A percentile compares a stretch with the other conserved stretches of the same genome.
Evolutionary conservation across 35 echinoderm and acorn worm species (phyloP).

Genomic region (Heliocidaris erythrogramma): DNA sequence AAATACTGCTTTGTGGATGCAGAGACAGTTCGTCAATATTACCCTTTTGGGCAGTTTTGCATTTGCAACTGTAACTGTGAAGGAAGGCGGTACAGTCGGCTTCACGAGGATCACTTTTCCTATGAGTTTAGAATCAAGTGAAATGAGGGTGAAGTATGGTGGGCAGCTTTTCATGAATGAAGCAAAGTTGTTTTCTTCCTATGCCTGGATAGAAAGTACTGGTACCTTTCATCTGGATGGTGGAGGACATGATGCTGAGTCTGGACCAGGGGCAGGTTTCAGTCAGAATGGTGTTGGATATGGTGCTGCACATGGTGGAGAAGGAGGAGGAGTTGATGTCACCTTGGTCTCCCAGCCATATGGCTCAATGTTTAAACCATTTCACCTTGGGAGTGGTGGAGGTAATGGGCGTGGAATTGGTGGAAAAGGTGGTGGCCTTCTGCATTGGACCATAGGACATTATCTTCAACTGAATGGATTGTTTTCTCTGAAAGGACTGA

Average conservation of each 20-base stretch:
- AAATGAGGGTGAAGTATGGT: slow-evolving; percentile 78
- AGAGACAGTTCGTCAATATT: slow-evolving; percentile 66
- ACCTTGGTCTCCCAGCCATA: slow-evolving; percentile 72
- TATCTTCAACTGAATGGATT: slow-evolving; percentile 84
- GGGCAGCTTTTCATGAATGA: slow-evolving; percentile 82
- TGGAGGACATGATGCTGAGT: slow-evolving; percentile 64
- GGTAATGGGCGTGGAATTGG: slow-evolving; percentile 73
- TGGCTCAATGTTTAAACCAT: slow-evolving; percentile 72
- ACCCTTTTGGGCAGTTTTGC: slow-evolving; percentile 87
- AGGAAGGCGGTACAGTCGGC: slow-evolving; percentile 72
- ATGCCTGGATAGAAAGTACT: slow-evolving; percentile 88
- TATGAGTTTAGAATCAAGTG: slow-evolving; percentile 79
- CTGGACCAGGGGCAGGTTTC: slow-evolving; percentile 67
- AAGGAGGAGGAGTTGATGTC: slow-evolving; percentile 74
- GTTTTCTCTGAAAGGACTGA: slow-evolving; percentile 62
- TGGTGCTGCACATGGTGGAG: slow-evolving; percentile 88
- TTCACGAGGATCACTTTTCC: slow-evolving; percentile 63
- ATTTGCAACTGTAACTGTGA: slow-evolving; percentile 88
- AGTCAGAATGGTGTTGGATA: slow-evolving; percentile 63
- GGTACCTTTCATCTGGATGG: slow-evolving; percentile 95
- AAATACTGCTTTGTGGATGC: slow-evolving; percentile 70
- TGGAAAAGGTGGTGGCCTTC: slow-evolving; percentile 80
- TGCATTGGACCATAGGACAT: slow-evolving; percentile 81
- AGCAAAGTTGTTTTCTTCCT: slow-evolving; percentile 74
- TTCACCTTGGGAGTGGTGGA: slow-evolving; percentile 81